Evolutionary conservation across 2,888 invertebrate genomes (phyloP), one percentile per base, ranked within the genome.

Genomic region (Sclerodermus sp.): DNA sequence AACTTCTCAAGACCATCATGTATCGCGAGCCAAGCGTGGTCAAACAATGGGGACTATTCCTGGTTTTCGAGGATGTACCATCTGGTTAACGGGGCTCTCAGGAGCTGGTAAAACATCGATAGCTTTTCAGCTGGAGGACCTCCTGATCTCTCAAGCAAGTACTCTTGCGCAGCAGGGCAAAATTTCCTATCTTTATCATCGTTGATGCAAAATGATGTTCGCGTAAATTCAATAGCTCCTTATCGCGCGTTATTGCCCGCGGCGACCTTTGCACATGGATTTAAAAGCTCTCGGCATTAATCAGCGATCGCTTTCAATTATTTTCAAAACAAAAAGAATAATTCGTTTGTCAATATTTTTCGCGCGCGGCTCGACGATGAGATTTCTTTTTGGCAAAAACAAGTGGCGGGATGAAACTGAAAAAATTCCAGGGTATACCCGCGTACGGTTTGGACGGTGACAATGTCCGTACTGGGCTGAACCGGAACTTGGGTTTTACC

Each of bases 21-120:
- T 97, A 38, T 91, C 93, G 12, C 83, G 97, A 57, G 91, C 91
- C 61, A 91, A 93, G 78, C 84, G 98, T 67, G 95, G 95, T 38
- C 87, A 90, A 69, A 90, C 93, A 41, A 83, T 96, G 23, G 96
- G 96, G 0, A 81, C 86, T 62, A 85, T 90, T 55, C 84, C 91
- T 9, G 93, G 93, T 13, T 96, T 96, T 78, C 84, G 95, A 47
- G 94, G 94, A 51, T 93, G 93, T 77, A 97, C 97, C 0, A 88
- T 98, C n/a, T 98, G 97, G 98, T 88, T 97, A 76, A 97, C 96
- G 2, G 95, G 94, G 74, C 64, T 81, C 15, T 81, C 83, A 73
- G 97, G 97, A 0, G 96, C 98, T 49, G 98, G 98, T 13, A 98
- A 99, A 81, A 97, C 98, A 15, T 96, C 97, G 29, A 90, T 99